phyloP scores from a whole-genome alignment of 53 echinoderm and acorn worm genomes.

The Mesocentrotus franciscanus region DNA sequence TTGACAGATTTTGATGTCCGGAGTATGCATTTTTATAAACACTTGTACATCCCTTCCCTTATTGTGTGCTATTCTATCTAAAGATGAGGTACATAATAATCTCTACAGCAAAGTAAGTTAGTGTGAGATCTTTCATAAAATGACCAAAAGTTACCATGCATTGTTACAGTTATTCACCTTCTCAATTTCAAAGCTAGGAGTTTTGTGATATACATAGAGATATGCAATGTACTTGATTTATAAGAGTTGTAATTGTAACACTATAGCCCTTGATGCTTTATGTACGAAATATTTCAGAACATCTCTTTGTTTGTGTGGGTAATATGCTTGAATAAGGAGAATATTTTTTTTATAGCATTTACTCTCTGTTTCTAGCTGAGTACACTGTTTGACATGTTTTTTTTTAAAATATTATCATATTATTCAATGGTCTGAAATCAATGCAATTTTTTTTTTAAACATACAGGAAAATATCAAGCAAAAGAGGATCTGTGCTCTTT shows the following conservation, averaged over 20 bases:
- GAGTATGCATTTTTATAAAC: constrained; percentile 1
- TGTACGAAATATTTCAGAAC: neutral
- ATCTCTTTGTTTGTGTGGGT: neutral
- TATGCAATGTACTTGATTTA: neutral
- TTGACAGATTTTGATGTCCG: neutral
- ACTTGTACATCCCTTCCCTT: neutral
- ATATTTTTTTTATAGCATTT: neutral
- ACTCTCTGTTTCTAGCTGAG: neutral
- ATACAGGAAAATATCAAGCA: neutral
- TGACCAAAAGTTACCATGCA: neutral
- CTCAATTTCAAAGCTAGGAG: neutral
- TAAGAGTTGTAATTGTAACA: neutral
- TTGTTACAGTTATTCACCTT: neutral
- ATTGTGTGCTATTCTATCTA: constrained; percentile 10
- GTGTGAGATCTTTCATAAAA: neutral
- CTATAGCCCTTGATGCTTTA: neutral
- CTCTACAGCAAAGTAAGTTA: neutral
- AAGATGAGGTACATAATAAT: neutral
- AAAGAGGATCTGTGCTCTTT: neutral
- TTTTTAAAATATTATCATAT: no score
- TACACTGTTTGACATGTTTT: no score
- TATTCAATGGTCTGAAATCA: no score
- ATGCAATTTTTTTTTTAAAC: no score
- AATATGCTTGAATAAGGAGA: neutral
- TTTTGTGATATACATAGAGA: neutral